Base-by-base conservation (phyloP, 1,140 invertebrate species). In the Leptopilina clavipes region DNA sequence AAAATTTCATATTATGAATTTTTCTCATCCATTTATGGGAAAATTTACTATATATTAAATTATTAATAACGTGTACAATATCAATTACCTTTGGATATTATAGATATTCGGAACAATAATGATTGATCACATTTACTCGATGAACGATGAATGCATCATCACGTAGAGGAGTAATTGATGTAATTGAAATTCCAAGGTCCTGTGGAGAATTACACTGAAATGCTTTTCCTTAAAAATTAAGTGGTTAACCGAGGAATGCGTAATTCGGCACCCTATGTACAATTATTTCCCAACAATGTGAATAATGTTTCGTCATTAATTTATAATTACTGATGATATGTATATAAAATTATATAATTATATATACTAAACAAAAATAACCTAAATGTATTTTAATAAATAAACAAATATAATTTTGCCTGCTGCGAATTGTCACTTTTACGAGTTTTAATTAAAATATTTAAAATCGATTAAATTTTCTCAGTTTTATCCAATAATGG, bases 151-250 rank as follows among this genome's bases (percentile, higher is more conserved):
- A 59, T 65, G 59, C 25, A 65, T 65, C n/a, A n/a, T n/a, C n/a
- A n/a, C n/a, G n/a, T n/a, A n/a, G n/a, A n/a, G n/a, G n/a, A n/a
- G 22, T 65, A 65, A 65, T 65, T 65, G 59, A 7, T 65, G 59
- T 65, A 65, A 65, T 65, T 65, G 59, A 65, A 65, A 65, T 65
- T 65, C 59, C 59, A 31, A 65, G 59, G 59, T 65, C 12, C 22
- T 31, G 59, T 12, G 22, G 25, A 31, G 59, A n/a, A 65, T 65
- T 31, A 40, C 7, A 65, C 25, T 65, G n/a, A 5, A 65, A 65
- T 31, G 19, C 59, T 65, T n/a, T n/a, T 14, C 22, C 22, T 37
- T 25, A 31, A 65, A 65, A 65, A 65, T 65, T n/a, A 8, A n/a
- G 59, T 65, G 59, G 59, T 65, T 17, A 14, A 65, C 59, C 22